Evolutionary conservation across 2,888 invertebrate genomes (phyloP).

Genomic region (Microctonus brassicae): DNA sequence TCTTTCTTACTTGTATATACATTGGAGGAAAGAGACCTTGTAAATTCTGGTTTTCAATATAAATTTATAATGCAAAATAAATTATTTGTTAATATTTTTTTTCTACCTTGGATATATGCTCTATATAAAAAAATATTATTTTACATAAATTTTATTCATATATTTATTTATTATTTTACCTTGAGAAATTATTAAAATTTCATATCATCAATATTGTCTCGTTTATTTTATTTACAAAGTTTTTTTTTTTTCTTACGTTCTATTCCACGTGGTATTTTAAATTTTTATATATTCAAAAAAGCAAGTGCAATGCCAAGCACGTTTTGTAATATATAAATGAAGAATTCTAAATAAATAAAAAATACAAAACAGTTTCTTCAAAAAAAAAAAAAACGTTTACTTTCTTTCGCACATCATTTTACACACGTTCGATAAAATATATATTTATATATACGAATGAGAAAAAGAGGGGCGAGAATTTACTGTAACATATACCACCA

Average conservation of each 20-base stretch:
- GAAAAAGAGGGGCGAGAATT: background rate
- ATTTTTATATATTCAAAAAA: too few species aligned
- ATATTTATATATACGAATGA: slow-evolving; percentile 29
- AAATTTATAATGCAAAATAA: too few species aligned
- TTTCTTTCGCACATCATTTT: slow-evolving; percentile 50
- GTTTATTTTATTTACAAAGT: too few species aligned
- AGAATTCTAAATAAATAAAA: background rate
- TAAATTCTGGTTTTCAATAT: slow-evolving; percentile 24
- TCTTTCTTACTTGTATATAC: slow-evolving; percentile 2
- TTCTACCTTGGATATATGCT: background rate
- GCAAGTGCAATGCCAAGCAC: too few species aligned
- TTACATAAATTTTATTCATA: too few species aligned
- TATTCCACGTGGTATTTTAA: too few species aligned
- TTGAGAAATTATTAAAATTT: too few species aligned
- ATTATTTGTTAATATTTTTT: background rate
- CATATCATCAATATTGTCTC: too few species aligned
- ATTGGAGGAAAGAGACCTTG: slow-evolving; percentile 27
- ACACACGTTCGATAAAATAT: slow-evolving; percentile 48
- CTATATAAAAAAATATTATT: background rate
- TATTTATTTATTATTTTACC: too few species aligned
- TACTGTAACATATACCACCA: background rate
- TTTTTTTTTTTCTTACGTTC: too few species aligned
- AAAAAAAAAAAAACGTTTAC: slow-evolving; percentile 29
- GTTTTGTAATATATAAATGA: background rate
- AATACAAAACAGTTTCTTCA: background rate